Evolutionary conservation across 1,140 invertebrate genomes (phyloP).

Genomic region (Lepidurus apus): DNA sequence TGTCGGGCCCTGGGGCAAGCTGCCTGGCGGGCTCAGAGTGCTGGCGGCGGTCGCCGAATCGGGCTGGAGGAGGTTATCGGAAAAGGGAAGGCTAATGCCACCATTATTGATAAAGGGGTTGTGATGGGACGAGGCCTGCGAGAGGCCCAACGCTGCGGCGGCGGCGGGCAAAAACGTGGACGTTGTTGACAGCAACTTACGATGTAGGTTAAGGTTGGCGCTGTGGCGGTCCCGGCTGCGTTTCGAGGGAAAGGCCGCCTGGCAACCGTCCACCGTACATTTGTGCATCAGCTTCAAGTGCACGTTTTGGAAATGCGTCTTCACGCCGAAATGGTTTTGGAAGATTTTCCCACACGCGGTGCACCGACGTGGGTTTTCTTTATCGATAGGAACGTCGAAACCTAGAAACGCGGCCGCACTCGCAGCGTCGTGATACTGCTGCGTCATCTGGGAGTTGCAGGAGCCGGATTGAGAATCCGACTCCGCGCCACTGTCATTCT

Average conservation of each 20-base stretch:
- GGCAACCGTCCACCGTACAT: slow-evolving; percentile 92
- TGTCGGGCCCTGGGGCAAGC: slow-evolving; percentile 30
- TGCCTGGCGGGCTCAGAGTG: slow-evolving; percentile 23
- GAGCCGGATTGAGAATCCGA: slow-evolving; percentile 31
- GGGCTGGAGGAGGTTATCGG: slow-evolving; percentile 35
- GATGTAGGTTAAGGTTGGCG: slow-evolving; percentile 83
- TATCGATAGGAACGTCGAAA: slow-evolving; percentile 77
- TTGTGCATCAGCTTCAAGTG: slow-evolving; percentile 94
- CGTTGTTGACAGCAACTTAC: slow-evolving; percentile 74
- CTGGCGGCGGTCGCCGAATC: background rate
- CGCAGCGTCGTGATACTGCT: slow-evolving; percentile 23
- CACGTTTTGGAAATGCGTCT: slow-evolving; percentile 92
- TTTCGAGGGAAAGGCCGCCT: slow-evolving; percentile 91
- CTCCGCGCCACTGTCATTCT: slow-evolving; percentile 29
- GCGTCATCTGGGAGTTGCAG: slow-evolving; percentile 23
- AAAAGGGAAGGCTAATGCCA: slow-evolving; percentile 27
- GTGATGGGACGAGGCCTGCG: slow-evolving; percentile 26
- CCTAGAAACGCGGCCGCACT: slow-evolving; percentile 28
- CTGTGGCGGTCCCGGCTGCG: slow-evolving; percentile 86
- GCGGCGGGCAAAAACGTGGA: slow-evolving; percentile 45
- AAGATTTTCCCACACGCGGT: slow-evolving; percentile 88
- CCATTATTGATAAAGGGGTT: slow-evolving; percentile 22
- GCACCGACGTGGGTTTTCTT: slow-evolving; percentile 76
- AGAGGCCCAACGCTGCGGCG: slow-evolving; percentile 29
- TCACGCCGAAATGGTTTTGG: slow-evolving; percentile 90